phyloP scores from a whole-genome alignment of 2,888 invertebrate species.

The Plutella xylostella region DNA sequence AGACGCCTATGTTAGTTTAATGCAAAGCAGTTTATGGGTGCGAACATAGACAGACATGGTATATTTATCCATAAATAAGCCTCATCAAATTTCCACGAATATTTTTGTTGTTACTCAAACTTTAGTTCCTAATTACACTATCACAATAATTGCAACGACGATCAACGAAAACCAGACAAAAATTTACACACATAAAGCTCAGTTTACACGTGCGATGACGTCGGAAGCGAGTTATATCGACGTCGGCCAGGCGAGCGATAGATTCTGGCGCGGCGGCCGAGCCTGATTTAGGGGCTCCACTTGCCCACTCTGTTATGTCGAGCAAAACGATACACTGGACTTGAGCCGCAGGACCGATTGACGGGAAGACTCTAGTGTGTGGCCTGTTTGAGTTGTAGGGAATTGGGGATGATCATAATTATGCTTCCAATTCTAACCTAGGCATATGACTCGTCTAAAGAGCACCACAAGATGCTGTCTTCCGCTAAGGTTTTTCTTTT shows the following conservation, averaged over 20 bases:
- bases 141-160: too few relatives aligned
- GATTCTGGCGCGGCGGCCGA: background rate
- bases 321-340: background rate
- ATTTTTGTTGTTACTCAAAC: too few relatives aligned
- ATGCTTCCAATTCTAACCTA: background rate
- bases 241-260: background rate
- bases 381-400: background rate
- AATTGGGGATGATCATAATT: background rate
- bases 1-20: too few relatives aligned
- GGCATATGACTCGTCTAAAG: background rate
- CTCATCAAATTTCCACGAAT: too few relatives aligned
- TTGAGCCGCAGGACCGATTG: background rate
- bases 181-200: too few relatives aligned
- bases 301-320: background rate
- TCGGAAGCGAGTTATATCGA: background rate
- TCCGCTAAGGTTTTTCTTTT: too few relatives aligned
- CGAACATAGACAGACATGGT: too few relatives aligned
- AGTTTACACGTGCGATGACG: background rate
- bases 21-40: too few relatives aligned
- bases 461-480: too few relatives aligned
- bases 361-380: background rate
- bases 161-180: too few relatives aligned
- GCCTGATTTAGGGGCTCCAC: background rate
- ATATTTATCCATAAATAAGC: too few relatives aligned
- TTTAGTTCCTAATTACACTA: too few relatives aligned